phyloP scores from a whole-genome alignment of 2,888 invertebrate genomes.

The Pachymerium ferrugineum region DNA sequence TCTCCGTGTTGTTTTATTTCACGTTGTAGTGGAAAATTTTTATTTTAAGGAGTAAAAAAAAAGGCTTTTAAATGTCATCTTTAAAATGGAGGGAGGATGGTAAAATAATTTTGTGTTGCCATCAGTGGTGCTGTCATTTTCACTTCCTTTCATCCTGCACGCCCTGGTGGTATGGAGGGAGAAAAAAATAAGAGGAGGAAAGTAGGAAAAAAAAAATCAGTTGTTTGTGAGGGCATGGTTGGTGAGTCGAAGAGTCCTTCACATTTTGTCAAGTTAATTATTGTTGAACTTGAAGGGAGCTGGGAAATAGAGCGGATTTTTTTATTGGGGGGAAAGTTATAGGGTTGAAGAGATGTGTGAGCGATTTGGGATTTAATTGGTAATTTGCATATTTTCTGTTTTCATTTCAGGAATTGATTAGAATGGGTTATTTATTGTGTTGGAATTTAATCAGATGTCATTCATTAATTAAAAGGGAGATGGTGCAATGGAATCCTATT shows the following conservation, averaged over 20 bases:
- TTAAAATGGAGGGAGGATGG: background rate
- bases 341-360: background rate
- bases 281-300: background rate
- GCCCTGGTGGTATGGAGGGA: background rate
- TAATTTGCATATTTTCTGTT: constrained; percentile 2
- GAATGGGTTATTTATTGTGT: constrained; percentile 7
- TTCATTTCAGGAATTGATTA: background rate
- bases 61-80: background rate
- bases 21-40: too few species aligned
- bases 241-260: background rate
- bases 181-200: background rate
- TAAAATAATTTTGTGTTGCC: background rate
- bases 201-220: background rate
- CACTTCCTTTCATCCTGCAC: constrained; percentile 9
- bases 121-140: constrained; percentile 14
- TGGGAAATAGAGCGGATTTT: background rate
- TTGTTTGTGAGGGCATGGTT: background rate
- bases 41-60: too few species aligned
- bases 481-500: constrained; percentile 5
- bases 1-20: background rate
- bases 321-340: background rate
- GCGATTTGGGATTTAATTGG: background rate
- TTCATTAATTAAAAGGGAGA: constrained; percentile 11
- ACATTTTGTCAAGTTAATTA: constrained; percentile 4
- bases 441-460: constrained; percentile 15